Evolutionary conservation across 1,140 invertebrate genomes (phyloP).

Genomic region (Hycleus cichorii): DNA sequence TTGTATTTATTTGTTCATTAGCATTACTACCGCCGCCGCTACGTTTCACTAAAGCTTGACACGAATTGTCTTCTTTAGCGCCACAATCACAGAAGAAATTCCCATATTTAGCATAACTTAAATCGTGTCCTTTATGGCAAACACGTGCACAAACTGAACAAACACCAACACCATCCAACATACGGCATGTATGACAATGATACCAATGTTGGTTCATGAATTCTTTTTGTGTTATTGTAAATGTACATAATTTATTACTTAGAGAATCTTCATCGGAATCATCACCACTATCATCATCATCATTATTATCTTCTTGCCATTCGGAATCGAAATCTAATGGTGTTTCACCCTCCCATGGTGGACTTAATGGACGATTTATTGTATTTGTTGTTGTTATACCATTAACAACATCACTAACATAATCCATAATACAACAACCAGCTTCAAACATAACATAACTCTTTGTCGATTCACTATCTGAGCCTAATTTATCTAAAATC

Average conservation of each 20-base stretch:
- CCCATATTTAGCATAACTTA: slow-evolving; percentile 96
- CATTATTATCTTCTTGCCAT: slow-evolving; percentile 76
- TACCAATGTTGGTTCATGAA: slow-evolving; percentile 99
- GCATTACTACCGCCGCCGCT: slow-evolving; percentile 40
- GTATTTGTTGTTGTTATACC: slow-evolving; percentile 31
- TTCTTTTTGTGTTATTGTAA: slow-evolving; percentile 93
- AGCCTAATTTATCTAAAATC: slow-evolving; percentile 46
- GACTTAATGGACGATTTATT: slow-evolving; percentile 50
- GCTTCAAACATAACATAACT: slow-evolving; percentile 60
- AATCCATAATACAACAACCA: slow-evolving; percentile 60
- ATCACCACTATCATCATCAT: slow-evolving; percentile 89
- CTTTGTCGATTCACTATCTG: slow-evolving; percentile 28
- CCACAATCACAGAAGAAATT: slow-evolving; percentile 99
- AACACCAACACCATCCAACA: slow-evolving; percentile 96
- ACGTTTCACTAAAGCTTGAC: slow-evolving; percentile 66
- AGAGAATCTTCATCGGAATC: slow-evolving; percentile 95
- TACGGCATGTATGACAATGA: slow-evolving; percentile 96
- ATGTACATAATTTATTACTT: slow-evolving; percentile 92
- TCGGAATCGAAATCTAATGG: slow-evolving; percentile 70
- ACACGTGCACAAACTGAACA: slow-evolving; percentile 96
- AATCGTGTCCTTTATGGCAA: slow-evolving; percentile 93
- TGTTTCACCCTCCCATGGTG: slow-evolving; percentile 73
- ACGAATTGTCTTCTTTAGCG: slow-evolving; percentile 81
- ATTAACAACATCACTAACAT: slow-evolving; percentile 47
- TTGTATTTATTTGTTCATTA: slow-evolving; percentile 22